Conservation (phyloP, 2,888 invertebrate genomes). For the Dicyrtomina minuta region DNA sequence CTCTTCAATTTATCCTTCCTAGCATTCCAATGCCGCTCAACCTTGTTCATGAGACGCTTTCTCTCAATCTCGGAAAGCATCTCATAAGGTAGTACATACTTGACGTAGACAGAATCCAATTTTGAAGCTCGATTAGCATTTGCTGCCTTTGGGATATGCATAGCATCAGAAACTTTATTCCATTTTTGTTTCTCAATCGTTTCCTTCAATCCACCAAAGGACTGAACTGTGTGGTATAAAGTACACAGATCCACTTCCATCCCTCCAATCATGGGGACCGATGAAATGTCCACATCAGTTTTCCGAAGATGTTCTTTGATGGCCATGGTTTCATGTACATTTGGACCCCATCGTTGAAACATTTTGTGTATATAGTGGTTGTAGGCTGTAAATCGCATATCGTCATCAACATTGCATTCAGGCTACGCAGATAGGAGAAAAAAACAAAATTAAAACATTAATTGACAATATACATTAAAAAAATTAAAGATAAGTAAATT, state of each 20-base stretch:
- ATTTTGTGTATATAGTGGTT: conserved; percentile 89
- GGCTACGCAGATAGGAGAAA: too few species aligned
- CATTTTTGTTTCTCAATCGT: conserved; percentile 86
- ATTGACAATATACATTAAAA: too few species aligned
- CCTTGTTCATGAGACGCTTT: conserved; percentile 69
- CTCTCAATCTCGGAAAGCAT: conserved; percentile 78
- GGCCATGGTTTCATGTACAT: conserved; percentile 78
- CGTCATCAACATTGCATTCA: conserved; percentile 78
- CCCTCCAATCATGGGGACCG: conserved; percentile 71
- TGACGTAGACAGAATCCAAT: conserved; percentile 85
- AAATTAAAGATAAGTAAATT: too few species aligned
- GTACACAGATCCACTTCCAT: conserved; percentile 87
- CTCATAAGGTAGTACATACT: conserved; percentile 85
- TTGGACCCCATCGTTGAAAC: conserved; percentile 85
- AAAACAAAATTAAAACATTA: conserved; percentile 45
- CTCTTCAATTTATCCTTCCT: conserved; percentile 60
- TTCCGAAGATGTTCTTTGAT: conserved; percentile 61
- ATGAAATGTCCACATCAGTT: conserved; percentile 43
- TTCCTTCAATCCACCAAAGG: conserved; percentile 79
- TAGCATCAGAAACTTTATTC: conserved; percentile 82
- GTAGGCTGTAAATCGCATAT: conserved; percentile 80
- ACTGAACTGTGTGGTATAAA: conserved; percentile 80
- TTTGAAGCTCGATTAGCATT: conserved; percentile 74
- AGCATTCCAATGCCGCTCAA: conserved; percentile 73
- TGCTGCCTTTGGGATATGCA: conserved; percentile 77